phyloP scores from a whole-genome alignment of 2,113 vertebrate genomes.

The Saccopteryx bilineata region DNA sequence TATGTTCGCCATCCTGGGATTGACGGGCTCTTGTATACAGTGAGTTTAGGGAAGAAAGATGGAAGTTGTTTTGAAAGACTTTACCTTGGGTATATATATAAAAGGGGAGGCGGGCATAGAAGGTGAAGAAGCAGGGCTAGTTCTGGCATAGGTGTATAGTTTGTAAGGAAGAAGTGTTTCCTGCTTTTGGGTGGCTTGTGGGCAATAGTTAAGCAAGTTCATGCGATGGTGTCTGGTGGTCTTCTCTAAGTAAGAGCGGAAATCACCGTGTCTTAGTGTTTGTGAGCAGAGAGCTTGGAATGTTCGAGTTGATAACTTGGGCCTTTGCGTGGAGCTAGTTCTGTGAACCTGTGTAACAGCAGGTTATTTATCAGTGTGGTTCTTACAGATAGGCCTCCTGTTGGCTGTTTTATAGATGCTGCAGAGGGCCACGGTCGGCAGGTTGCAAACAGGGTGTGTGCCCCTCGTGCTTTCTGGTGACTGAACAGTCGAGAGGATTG shows the following conservation, averaged over 20 bases:
- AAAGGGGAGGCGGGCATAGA: neutral
- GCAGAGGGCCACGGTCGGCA: constrained; percentile 24
- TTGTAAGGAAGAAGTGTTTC: neutral
- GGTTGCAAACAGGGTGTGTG: neutral
- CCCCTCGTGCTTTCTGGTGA: constrained; percentile 47
- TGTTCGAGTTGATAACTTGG: neutral
- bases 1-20: neutral
- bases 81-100: neutral
- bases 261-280: neutral
- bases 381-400: neutral
- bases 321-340: neutral
- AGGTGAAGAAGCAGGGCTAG: neutral
- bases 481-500: neutral
- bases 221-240: neutral
- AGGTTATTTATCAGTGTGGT: neutral
- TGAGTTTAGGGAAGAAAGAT: neutral
- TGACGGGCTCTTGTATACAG: neutral
- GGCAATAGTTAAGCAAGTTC: neutral
- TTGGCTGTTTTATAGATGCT: neutral
- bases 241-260: neutral
- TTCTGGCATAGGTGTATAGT: neutral
- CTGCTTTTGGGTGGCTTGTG: neutral
- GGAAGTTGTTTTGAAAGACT: neutral
- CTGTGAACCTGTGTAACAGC: neutral
- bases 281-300: neutral